Conservation (phyloP, 92 coral and sea anemone genomes). For the Epizoanthus stellaris region DNA sequence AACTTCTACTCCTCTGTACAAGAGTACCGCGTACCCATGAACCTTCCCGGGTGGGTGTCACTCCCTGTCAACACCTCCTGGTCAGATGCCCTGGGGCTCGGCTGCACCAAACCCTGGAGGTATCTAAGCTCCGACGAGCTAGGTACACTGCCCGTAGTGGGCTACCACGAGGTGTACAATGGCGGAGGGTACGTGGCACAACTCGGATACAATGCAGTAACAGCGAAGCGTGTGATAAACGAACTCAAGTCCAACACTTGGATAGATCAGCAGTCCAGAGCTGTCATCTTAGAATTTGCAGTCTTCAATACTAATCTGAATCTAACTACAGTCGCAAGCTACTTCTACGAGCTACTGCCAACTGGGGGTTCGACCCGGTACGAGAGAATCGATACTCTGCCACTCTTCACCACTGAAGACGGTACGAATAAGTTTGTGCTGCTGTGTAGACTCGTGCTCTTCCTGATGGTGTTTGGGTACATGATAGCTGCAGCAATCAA, state of each 20-base stretch:
- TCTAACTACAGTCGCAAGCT: constrained; percentile 22
- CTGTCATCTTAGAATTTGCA: constrained; percentile 42
- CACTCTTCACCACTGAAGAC: constrained; percentile 47
- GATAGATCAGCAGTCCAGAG: constrained; percentile 53
- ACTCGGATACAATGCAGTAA: no score
- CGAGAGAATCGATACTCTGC: constrained; percentile 37
- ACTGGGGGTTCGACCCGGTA: constrained; percentile 23
- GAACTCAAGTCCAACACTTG: constrained; percentile 27
- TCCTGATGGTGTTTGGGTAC: constrained; percentile 40
- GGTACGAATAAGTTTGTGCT: constrained; percentile 30
- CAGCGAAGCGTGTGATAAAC: neutral
- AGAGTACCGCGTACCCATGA: constrained; percentile 27
- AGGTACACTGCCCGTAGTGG: neutral
- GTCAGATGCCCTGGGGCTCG: constrained; percentile 22
- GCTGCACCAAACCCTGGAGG: constrained; percentile 57
- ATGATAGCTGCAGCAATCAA: constrained; percentile 20
- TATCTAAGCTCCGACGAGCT: constrained; percentile 34
- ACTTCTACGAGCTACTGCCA: constrained; percentile 49
- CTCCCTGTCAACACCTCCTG: constrained; percentile 25
- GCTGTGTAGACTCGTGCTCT: constrained; percentile 38
- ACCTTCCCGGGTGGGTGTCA: constrained; percentile 49
- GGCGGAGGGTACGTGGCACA: no score
- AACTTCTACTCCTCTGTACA: constrained; percentile 15
- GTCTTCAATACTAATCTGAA: constrained; percentile 44
- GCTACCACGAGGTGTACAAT: neutral